These are phyloP conservation scores for Pagetopsis macropterus DNA, from an alignment of 2,797 vertebrate species.

Conservation along the genomic window DNA sequence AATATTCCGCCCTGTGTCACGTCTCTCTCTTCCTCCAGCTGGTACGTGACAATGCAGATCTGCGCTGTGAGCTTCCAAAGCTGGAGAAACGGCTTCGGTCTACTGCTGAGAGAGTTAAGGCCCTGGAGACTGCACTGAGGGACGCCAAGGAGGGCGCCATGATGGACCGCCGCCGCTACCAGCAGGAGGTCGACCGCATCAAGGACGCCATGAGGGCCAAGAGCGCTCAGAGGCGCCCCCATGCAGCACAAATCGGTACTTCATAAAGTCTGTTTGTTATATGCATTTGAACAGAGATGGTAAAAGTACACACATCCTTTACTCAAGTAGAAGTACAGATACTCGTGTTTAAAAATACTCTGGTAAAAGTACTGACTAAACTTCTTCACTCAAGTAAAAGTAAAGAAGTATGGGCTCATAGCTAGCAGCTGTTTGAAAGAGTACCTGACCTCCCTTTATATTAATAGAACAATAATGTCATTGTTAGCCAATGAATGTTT, in stretches of 20 bases:
- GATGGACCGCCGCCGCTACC: slow-evolving; percentile 95
- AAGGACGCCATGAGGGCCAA: slow-evolving; percentile 94
- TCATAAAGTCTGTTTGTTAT: neutral
- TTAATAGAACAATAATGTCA: too few species aligned
- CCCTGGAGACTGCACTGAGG: slow-evolving; percentile 96
- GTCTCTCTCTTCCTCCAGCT: slow-evolving; percentile 76
- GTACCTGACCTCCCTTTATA: too few species aligned
- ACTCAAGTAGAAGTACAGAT: too few species aligned
- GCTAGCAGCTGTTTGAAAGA: too few species aligned
- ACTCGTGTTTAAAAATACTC: too few species aligned
- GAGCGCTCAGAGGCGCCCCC: slow-evolving; percentile 88
- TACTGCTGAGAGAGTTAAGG: slow-evolving; percentile 97
- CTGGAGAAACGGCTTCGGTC: slow-evolving; percentile 97
- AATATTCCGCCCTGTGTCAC: neutral
- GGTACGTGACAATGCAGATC: slow-evolving; percentile 98
- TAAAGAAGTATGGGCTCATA: too few species aligned
- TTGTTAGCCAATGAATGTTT: too few species aligned
- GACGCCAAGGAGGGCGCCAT: slow-evolving; percentile 97
- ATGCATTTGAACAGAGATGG: neutral
- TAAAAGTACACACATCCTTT: too few species aligned
- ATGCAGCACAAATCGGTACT: slow-evolving; percentile 93
- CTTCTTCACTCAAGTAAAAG: too few species aligned
- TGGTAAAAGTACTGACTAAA: too few species aligned
- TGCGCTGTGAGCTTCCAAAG: slow-evolving; percentile 99
- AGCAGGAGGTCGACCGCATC: slow-evolving; percentile 98